These are phyloP conservation scores for Aldabrachelys gigantea DNA, from an alignment of 2,113 vertebrate species.

Conservation along the genomic window DNA sequence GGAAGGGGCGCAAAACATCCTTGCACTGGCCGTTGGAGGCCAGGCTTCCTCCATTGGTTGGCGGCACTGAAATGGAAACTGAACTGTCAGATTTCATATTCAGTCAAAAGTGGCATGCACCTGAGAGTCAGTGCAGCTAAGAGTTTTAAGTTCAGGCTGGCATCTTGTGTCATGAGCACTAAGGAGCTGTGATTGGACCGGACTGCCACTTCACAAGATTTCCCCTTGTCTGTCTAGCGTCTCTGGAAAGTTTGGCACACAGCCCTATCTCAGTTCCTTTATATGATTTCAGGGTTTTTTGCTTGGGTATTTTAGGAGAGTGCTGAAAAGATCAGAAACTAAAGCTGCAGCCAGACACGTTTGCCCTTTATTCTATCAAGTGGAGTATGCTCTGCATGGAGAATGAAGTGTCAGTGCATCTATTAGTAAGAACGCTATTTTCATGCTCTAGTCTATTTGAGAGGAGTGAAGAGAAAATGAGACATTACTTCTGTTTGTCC, in stretches of 20 bases:
- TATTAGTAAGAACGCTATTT: rapidly evolving
- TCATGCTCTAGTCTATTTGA: neutral
- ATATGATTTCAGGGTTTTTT: rapidly evolving
- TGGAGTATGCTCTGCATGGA: neutral
- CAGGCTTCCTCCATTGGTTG: neutral
- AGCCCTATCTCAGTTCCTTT: neutral
- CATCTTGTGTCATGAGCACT: rapidly evolving
- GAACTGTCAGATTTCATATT: neutral
- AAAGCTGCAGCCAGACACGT: neutral
- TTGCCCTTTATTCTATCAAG: neutral
- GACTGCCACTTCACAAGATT: neutral
- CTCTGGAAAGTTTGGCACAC: neutral
- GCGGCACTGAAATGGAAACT: neutral
- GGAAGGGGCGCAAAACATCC: too few species aligned
- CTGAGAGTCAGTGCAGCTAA: neutral
- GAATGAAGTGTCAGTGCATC: neutral
- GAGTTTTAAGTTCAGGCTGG: neutral
- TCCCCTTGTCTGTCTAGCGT: neutral
- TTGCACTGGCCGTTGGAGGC: neutral
- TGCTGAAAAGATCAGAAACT: rapidly evolving
- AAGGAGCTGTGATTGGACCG: rapidly evolving
- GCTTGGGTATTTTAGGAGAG: rapidly evolving
- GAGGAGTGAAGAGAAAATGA: neutral
- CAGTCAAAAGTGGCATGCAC: neutral
- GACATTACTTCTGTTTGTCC: neutral